Evolutionary conservation across 2,888 invertebrate genomes (phyloP), one percentile per base, ranked within the genome.

Genomic region (Neoscelio sp.): DNA sequence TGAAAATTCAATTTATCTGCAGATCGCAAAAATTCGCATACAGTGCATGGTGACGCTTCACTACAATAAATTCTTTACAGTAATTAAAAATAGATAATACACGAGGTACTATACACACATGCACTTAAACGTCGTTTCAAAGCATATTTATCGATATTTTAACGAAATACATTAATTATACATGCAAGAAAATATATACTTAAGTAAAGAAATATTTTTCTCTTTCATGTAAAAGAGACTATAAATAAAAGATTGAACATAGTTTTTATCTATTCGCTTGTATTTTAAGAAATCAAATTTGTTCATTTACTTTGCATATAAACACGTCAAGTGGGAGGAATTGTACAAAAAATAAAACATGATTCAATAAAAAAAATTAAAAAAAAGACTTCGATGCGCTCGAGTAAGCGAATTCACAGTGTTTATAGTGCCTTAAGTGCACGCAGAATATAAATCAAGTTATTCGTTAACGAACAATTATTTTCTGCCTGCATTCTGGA

Each of bases 341-440:
- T n/a, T n/a, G n/a, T n/a, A n/a, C n/a, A n/a, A n/a, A n/a, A n/a
- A n/a, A 7, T 26, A 13, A 12, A 38, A 13, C 8, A 42, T 42
- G 17, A 42, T 42, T 42, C 12, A 50, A 23, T 2, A 42, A n/a
- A 52, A 38, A 28, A 38, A 38, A 52, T 38, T 65, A 26, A 65
- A 17, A 60, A 17, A 28, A 15, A 46, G 28, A 30, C 48, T 35
- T 46, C 17, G 20, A 58, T 38, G 10, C 33, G 2, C 23, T 18
- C 33, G 0, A 44, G 13, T 13, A 42, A 54, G 56, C 56, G 40
- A 50, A 50, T 73, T 46, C 48, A 52, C 65, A 65, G 67, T 75
- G 74, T 67, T 35, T 65, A 67, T 67, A 75, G 74, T 75, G 74
- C 74, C 74, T 75, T 75, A 75, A 75, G 17, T 60, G 56, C 74